Percentiles rank a stretch among this genome's conserved stretches.
Conservation (phyloP, 64 coral and sea anemone genomes). For the Stylophora pistillata region DNA sequence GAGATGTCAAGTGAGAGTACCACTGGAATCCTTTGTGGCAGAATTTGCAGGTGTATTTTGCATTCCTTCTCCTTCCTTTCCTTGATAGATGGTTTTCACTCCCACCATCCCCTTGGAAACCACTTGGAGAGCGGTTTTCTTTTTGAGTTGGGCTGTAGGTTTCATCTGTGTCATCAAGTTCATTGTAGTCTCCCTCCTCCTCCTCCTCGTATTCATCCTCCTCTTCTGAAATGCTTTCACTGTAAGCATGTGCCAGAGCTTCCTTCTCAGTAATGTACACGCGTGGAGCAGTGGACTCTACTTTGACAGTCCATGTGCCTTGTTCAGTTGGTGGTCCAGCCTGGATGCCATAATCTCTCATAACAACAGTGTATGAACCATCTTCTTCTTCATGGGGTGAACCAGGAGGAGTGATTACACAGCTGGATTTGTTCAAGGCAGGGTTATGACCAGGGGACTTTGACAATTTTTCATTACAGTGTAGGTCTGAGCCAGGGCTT, state of each 20-base stretch:
- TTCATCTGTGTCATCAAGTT: slow-evolving; percentile 1
- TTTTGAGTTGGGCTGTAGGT: slow-evolving; percentile 45
- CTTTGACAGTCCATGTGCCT: slow-evolving; percentile 51
- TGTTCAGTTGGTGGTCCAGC: slow-evolving; percentile 56
- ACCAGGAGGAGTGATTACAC: slow-evolving; percentile 84
- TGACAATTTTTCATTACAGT: slow-evolving; percentile 44
- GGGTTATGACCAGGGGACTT: slow-evolving; percentile 52
- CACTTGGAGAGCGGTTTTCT: slow-evolving; percentile 39
- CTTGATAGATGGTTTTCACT: slow-evolving; percentile 2
- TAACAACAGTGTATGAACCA: slow-evolving; percentile 70
- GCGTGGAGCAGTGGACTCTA: slow-evolving; percentile 30
- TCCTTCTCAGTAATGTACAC: slow-evolving; percentile 65
- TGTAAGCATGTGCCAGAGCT: slow-evolving; percentile 18
- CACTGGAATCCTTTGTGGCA: slow-evolving; percentile 91
- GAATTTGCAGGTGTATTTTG: slow-evolving; percentile 74
- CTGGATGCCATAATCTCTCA: slow-evolving; percentile 89
- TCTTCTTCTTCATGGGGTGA: slow-evolving; percentile 80
- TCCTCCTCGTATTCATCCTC: slow-evolving; percentile 14
- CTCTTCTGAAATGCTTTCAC: slow-evolving; percentile 5
- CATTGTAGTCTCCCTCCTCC: neutral
- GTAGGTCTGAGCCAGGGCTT: slow-evolving; percentile 33
- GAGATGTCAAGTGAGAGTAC: slow-evolving; percentile 88
- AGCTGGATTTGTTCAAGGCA: slow-evolving; percentile 74
- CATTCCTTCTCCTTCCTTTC: slow-evolving; percentile 25
- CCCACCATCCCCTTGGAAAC: slow-evolving; percentile 59